Evolutionary conservation across 2,113 vertebrate species (phyloP).

Genomic region (Ophthalmolycus amberensis): DNA sequence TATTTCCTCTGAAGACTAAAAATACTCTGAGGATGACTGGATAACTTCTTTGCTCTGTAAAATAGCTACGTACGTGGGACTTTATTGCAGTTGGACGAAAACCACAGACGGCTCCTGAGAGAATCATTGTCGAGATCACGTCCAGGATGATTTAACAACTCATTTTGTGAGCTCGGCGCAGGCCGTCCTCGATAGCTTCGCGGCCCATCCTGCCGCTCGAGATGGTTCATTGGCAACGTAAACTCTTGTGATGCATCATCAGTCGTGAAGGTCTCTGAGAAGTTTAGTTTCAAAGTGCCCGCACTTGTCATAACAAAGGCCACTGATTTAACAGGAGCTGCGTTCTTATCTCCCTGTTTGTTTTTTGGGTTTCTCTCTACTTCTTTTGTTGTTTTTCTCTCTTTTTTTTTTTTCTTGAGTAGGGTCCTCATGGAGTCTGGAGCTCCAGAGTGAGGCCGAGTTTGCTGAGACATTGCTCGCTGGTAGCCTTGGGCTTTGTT

Average conservation of each 20-base stretch:
- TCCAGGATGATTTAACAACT: constrained; percentile 31
- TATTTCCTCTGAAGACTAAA: constrained; percentile 32
- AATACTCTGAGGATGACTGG: constrained; percentile 2
- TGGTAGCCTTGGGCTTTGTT: constrained; percentile 83
- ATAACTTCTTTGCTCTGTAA: constrained; percentile 24
- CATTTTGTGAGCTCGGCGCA: constrained; percentile 7
- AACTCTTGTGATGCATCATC: constrained; percentile 63
- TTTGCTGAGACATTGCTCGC: constrained; percentile 77
- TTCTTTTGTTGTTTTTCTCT: constrained; percentile 43
- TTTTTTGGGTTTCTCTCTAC: constrained; percentile 32
- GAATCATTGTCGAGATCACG: constrained; percentile 43
- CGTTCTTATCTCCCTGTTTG: constrained; percentile 53
- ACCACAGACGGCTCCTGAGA: constrained; percentile 38
- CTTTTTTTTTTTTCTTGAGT: not conserved
- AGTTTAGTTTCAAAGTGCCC: constrained; percentile 73
- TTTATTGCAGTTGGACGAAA: constrained; percentile 35
- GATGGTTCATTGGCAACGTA: constrained; percentile 74
- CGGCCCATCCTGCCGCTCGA: constrained; percentile 44
- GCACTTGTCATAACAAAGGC: constrained; percentile 76
- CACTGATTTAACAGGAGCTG: constrained; percentile 66
- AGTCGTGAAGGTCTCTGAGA: constrained; percentile 65
- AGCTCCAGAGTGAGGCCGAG: constrained; percentile 58
- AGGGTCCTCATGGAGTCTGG: constrained; percentile 54
- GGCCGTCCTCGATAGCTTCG: constrained; percentile 21
- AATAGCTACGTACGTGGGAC: constrained; percentile 11